Base-by-base conservation (phyloP, 2,888 invertebrate genomes). In the Drosophila melanosoma region DNA sequence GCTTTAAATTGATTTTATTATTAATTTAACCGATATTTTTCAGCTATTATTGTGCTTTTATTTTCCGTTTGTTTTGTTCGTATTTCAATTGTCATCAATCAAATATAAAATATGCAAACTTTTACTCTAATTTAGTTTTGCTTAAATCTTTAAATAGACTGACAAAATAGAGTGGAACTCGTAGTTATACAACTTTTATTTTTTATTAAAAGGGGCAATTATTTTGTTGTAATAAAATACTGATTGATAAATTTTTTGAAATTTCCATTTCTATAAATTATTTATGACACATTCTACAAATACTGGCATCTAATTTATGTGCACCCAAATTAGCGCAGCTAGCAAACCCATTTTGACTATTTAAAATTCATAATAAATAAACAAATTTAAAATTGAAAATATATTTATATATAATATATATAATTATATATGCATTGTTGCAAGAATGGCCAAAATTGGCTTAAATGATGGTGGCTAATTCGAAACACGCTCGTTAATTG, bases 391-490 rank as follows among this genome's bases (percentile, higher is more conserved):
- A 40, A 17, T 29, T 1, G 4, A 53, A 63, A 17, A 38, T 17
- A 17, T 38, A 17, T 17, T 8, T 10, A 20, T 40, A 40, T n/a
- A n/a, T 40, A 70, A 70, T 32, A 48, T n/a, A 53, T 49, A 65
- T 1, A 49, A 33, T 38, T 29, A 29, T 36, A 15, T n/a, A 20
- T 17, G 56, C 32, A 17, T 52, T 23, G 20, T n/a, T 26, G 29
- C 26, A 17, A 45, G 17, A 29, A 40, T 42, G n/a, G 29, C 57
- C 36, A 45, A 48, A 48, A 69, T 59, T 52, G n/a, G 49, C 49
- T 20, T 3, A 26, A 65, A 45, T 68, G 59, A 53, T 74, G 49
- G 52, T 71, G 81, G 83, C 76, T 65, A 71, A 71, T 66, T 54
- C 76, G 64, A 48, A 79, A 74, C 78, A 40, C 11, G 33, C 26